A percentile compares a stretch with the other conserved stretches of the same genome.
Conservation (phyloP, 2,113 vertebrate species). For the Elaphurus davidianus region DNA sequence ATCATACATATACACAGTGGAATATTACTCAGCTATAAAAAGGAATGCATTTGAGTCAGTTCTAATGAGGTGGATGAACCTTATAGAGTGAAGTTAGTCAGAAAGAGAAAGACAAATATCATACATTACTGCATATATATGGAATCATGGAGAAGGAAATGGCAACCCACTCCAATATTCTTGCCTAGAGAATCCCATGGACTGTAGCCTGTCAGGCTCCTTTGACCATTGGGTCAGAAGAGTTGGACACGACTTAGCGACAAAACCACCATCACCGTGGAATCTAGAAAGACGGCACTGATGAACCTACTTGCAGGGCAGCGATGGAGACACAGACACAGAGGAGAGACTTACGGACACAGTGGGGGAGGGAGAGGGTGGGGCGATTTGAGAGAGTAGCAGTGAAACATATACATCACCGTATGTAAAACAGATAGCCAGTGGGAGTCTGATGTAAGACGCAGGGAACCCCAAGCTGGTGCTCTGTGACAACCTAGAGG, state of each 20-base stretch:
- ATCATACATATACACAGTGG: background rate
- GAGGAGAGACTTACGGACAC: accelerated
- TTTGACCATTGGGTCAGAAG: background rate
- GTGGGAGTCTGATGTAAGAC: background rate
- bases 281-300: background rate
- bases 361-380: background rate
- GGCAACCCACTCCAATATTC: background rate
- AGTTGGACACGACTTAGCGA: background rate
- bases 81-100: background rate
- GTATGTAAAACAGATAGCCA: background rate
- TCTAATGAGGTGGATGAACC: background rate
- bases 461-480: background rate
- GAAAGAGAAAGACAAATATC: background rate
- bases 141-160: background rate
- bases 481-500: background rate
- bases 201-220: background rate
- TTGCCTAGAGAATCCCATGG: background rate
- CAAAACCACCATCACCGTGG: background rate
- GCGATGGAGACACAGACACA: background rate
- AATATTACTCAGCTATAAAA: background rate
- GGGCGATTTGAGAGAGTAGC: background rate
- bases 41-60: background rate
- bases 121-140: background rate
- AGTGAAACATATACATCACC: background rate
- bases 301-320: background rate